phyloP scores from a whole-genome alignment of 2,888 invertebrate species.

The Seira ritae region DNA sequence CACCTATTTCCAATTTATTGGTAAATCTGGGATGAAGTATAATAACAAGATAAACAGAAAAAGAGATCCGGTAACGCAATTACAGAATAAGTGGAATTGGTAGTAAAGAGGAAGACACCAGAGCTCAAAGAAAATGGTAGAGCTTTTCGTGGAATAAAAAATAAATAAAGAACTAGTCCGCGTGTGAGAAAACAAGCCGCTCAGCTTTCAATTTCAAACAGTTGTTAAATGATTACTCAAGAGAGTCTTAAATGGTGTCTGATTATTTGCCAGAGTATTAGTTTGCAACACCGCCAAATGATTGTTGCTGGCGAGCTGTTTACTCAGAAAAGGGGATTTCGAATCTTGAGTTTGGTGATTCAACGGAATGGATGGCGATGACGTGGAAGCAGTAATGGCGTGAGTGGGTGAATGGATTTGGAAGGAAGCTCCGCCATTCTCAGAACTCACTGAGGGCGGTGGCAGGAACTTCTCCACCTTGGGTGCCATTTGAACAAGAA shows the following conservation, averaged over 20 bases:
- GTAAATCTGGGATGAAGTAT: background rate
- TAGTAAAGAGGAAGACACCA: background rate
- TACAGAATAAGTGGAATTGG: background rate
- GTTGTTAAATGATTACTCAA: slow-evolving; percentile 30
- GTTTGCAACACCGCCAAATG: background rate
- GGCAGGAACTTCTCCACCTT: slow-evolving; percentile 54
- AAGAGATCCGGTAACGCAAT: background rate
- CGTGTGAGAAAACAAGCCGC: background rate
- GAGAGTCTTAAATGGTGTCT: background rate
- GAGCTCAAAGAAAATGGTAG: background rate
- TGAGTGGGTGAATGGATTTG: too few relatives aligned
- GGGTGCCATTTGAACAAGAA: slow-evolving; percentile 57
- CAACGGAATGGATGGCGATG: too few relatives aligned
- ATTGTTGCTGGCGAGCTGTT: background rate
- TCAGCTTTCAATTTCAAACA: background rate
- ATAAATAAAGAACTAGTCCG: background rate
- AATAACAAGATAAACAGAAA: background rate
- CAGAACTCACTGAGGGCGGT: slow-evolving; percentile 7
- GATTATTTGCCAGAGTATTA: slow-evolving; percentile 20
- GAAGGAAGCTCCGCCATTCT: background rate
- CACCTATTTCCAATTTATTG: background rate
- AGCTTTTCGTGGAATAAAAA: background rate
- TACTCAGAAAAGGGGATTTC: background rate
- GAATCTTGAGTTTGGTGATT: background rate
- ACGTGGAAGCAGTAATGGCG: too few relatives aligned